phyloP scores from a whole-genome alignment of 2,797 vertebrate genomes.

The Hybognathus amarus region DNA sequence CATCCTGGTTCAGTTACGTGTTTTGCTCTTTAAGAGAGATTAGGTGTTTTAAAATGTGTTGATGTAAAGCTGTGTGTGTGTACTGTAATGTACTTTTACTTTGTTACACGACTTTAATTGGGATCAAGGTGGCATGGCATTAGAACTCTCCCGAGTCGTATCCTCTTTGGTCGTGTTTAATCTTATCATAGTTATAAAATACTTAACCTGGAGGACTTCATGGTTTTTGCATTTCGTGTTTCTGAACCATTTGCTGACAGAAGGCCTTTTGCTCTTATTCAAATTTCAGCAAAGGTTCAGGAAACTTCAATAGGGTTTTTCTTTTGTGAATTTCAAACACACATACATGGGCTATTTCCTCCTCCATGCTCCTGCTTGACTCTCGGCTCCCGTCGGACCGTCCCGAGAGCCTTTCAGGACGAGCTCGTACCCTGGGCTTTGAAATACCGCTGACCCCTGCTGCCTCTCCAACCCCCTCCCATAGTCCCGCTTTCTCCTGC shows the following conservation, averaged over 20 bases:
- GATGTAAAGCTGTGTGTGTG: background rate
- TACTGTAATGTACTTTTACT: conserved; percentile 17
- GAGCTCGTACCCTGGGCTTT: conserved; percentile 29
- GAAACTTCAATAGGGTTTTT: conserved; percentile 32
- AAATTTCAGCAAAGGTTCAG: conserved; percentile 5
- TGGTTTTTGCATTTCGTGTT: background rate
- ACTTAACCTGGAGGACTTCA: conserved; percentile 21
- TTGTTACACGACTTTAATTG: conserved; percentile 25
- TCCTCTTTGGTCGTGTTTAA: conserved; percentile 16
- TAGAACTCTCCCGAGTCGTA: conserved; percentile 6
- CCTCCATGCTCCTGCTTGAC: conserved; percentile 25
- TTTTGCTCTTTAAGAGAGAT: too few relatives aligned
- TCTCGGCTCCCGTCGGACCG: conserved; percentile 35
- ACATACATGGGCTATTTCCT: background rate
- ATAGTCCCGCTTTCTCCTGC: background rate
- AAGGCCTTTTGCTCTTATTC: conserved; percentile 15
- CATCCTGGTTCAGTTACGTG: too few relatives aligned
- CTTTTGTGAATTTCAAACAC: conserved; percentile 39
- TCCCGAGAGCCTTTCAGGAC: conserved; percentile 27
- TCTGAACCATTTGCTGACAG: conserved; percentile 24
- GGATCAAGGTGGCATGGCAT: background rate
- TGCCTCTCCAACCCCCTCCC: conserved; percentile 15
- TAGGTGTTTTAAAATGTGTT: background rate
- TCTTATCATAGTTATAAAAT: conserved; percentile 12
- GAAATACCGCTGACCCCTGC: conserved; percentile 37